Base-by-base conservation (phyloP, 2,797 vertebrate species). In the Vespertilio murinus region DNA sequence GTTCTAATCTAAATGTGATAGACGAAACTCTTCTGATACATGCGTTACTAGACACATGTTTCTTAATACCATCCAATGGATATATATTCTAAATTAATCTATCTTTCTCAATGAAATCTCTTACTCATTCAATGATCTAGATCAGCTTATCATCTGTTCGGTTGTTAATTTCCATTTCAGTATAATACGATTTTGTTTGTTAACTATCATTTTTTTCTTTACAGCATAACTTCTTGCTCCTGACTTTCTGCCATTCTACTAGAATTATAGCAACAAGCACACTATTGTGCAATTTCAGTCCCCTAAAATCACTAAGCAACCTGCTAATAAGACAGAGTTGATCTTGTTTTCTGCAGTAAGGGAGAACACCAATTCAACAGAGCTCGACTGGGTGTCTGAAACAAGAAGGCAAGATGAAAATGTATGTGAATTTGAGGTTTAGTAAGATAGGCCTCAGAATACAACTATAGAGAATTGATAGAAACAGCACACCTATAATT, bases 201-300 rank as follows among this genome's bases (percentile, higher is more conserved):
- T 11, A 87, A 64, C 33, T 80, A 16, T 40, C 49, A 80, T n/a
- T 80, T 78, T 65, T 83, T 54, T 85, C 12, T 74, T 91, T 47
- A 80, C 18, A 22, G 47, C 33, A 9, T 5, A 2, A 3, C 3
- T 74, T 87, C 10, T 83, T 81, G 20, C 73, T 93, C 85, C 35
- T 49, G 30, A 84, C 56, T 78, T 49, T 87, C 8, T 64, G 1
- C 5, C 8, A 45, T 74, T 88, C 88, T 64, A 9, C 38, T 88
- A 64, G 69, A 70, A 81, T 75, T 74, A 35, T 8, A 78, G 1
- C n/a, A 65, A 71, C n/a, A 69, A 42, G 13, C 13, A 65, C 2
- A 35, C 2, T 4, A 12, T 28, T 81, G 2, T 9, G 52, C 6
- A 81, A 84, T 70, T 28, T 0, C 28, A 38, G 14, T 20, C 80